Base-by-base conservation (phyloP, 37 sponge, comb jelly and placozoan genomes). In the Crambe crambe region DNA sequence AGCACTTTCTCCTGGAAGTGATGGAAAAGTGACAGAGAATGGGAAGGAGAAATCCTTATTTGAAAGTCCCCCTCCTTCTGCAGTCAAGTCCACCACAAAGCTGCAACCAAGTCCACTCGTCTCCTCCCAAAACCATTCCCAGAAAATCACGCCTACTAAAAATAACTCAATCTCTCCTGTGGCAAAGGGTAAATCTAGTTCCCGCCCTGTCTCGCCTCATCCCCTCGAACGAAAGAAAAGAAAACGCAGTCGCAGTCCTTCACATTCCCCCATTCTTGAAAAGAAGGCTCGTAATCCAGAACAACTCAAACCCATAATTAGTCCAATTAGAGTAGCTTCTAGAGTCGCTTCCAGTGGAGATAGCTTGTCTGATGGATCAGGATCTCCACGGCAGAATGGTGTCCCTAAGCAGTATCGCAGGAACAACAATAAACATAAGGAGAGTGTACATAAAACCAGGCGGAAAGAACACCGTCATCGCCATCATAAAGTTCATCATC, bases 241-340 rank as follows among this genome's bases (percentile, higher is more conserved):
- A 21, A 63, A 39, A 31, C 29, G 36, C 36, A 58, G 39, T 1
- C 43, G 32, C 1, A 37, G 34, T 60, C 72, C 30, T 42, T 17
- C 34, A 30, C 74, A 40, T 27, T 73, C 72, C 2, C 72, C 62
- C n/a, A 25, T 63, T 35, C 73, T 38, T 27, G 0, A 10, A 42
- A 69, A 3, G 4, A 31, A 15, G 23, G 12, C 12, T 47, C 51
- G 12, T 12, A 47, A 12, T 12, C 51, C 51, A 15, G 51, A 47
- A 6, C 51, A 12, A 47, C 10, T 47, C 12, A 78, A 72, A 34
- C 81, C 87, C 20, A 65, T 86, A 42, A 43, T 34, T 35, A 80
- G 81, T 40, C 87, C 87, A 22, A 86, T 86, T 61, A 72, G 43
- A 22, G 0, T 77, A 2, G 38, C 61, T 63, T 63, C 65, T 61